Conservation (phyloP, 2,113 vertebrate species). For the Campylorhamphus procurvoides region DNA sequence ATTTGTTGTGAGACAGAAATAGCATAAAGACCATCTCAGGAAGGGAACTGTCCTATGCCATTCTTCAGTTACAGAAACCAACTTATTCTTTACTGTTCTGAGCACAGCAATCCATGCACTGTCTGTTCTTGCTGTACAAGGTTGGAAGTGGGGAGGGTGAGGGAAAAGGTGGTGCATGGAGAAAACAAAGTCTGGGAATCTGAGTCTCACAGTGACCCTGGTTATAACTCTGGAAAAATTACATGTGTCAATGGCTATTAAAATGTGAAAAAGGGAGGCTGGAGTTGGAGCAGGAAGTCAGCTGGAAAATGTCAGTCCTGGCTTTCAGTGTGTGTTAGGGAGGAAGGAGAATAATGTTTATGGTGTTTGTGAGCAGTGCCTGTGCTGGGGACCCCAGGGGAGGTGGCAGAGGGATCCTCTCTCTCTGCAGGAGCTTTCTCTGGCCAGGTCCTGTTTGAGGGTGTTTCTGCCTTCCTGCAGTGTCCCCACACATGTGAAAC, state of each 20-base stretch:
- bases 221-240: neutral
- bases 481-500: fast-evolving
- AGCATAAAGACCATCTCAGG: neutral
- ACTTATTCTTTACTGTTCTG: neutral
- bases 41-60: neutral
- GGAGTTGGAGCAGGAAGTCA: neutral
- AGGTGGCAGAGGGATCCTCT: neutral
- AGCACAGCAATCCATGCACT: neutral
- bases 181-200: neutral
- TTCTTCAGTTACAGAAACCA: neutral
- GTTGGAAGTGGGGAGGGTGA: neutral
- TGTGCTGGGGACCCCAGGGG: neutral
- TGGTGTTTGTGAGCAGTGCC: neutral
- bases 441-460: fast-evolving
- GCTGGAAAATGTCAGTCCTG: neutral
- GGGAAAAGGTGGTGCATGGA: neutral
- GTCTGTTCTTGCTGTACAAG: neutral
- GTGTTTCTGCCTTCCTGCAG: neutral
- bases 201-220: neutral
- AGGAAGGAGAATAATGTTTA: neutral
- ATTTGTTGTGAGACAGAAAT: neutral
- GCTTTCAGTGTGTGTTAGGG: neutral
- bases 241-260: neutral
- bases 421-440: neutral
- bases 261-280: neutral